A percentile compares a stretch with the other conserved stretches of the same genome.
Evolutionary conservation across 2,888 invertebrate genomes (phyloP).

Genomic region (Mythimna albipuncta): DNA sequence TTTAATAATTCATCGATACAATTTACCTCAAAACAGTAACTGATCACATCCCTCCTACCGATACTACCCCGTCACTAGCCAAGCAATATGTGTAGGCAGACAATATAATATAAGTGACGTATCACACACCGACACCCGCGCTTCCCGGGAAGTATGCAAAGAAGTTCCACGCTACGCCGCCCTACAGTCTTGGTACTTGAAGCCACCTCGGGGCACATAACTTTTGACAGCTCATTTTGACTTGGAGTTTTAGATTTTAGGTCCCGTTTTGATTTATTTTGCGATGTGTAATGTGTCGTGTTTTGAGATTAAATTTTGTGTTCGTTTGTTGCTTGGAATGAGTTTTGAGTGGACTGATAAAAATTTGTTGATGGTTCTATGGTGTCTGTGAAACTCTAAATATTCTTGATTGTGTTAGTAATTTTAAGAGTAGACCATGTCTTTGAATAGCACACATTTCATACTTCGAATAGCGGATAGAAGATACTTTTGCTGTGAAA

Average conservation of each 20-base stretch:
- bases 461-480: neutral
- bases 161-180: slow-evolving; percentile 83
- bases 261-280: slow-evolving; percentile 62
- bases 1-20: slow-evolving; percentile 19
- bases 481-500: neutral
- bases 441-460: no score
- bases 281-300: slow-evolving; percentile 46
- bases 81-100: slow-evolving; percentile 87
- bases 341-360: slow-evolving; percentile 32
- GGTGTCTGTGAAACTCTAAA: neutral
- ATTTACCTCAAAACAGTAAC: neutral
- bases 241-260: slow-evolving; percentile 63
- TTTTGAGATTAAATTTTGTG: slow-evolving; percentile 41
- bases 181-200: slow-evolving; percentile 83
- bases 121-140: slow-evolving; percentile 89
- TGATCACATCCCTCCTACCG: slow-evolving; percentile 63
- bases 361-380: neutral
- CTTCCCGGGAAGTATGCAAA: slow-evolving; percentile 90
- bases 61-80: slow-evolving; percentile 77
- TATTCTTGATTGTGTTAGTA: neutral
- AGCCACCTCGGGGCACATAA: slow-evolving; percentile 68
- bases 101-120: slow-evolving; percentile 89
- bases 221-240: slow-evolving; percentile 76
- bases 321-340: slow-evolving; percentile 16
- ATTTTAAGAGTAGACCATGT: neutral